Conservation (phyloP, 2,888 invertebrate species). For the Morpho helenor region DNA sequence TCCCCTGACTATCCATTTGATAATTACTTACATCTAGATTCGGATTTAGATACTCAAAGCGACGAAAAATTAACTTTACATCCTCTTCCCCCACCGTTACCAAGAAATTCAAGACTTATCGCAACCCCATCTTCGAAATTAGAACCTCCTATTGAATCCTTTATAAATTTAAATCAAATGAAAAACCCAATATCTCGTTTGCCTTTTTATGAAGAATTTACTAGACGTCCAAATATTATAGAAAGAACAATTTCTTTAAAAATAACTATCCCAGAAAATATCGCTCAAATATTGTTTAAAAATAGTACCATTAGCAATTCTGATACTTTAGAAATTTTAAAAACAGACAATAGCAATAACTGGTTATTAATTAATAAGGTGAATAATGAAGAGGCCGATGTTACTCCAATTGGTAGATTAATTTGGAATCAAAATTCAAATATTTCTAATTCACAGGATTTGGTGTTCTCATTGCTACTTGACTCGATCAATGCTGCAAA, state of each 20-base stretch:
- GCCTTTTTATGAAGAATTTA: conserved; percentile 56
- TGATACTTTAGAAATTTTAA: conserved; percentile 63
- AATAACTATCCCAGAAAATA: conserved; percentile 67
- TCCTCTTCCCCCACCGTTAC: conserved; percentile 33
- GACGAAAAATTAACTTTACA: conserved; percentile 53
- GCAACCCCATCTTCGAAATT: conserved; percentile 47
- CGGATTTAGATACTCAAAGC: conserved; percentile 40
- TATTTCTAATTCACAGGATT: conserved; percentile 71
- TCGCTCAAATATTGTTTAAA: conserved; percentile 62
- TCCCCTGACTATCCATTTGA: conserved; percentile 35
- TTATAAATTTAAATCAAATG: conserved; percentile 34
- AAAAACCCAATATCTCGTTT: conserved; percentile 51
- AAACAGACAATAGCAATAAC: conserved; percentile 69
- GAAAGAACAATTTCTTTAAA: conserved; percentile 69
- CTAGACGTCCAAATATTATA: conserved; percentile 54
- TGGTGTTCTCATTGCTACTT: conserved; percentile 67
- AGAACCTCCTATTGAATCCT: conserved; percentile 51
- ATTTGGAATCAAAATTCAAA: conserved; percentile 54
- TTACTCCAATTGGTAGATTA: conserved; percentile 61
- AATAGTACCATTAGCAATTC: conserved; percentile 48
- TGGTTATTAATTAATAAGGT: conserved; percentile 58
- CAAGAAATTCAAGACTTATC: conserved; percentile 47
- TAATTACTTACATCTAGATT: conserved; percentile 40
- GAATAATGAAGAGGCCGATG: conserved; percentile 39
- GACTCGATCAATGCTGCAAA: conserved; percentile 68